Evolutionary conservation across 2,113 vertebrate genomes (phyloP).

Genomic region (Saiga tatarica): DNA sequence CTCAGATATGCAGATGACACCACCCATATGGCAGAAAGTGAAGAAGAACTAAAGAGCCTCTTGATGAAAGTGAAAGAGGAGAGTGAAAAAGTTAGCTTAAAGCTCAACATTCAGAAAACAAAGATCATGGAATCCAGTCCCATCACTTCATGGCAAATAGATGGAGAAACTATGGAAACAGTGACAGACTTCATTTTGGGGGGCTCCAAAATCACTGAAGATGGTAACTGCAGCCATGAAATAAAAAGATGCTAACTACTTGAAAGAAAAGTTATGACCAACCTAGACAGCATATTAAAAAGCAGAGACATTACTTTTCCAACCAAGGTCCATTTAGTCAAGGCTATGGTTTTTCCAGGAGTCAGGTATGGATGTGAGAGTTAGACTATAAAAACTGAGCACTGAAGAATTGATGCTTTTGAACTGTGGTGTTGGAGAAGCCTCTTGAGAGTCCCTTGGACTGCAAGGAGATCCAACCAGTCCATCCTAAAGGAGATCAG

Average conservation of each 20-base stretch:
- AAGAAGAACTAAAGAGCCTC: not conserved
- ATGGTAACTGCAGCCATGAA: not conserved
- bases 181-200: not conserved
- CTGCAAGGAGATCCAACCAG: not conserved
- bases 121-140: not conserved
- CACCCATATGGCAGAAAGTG: not conserved
- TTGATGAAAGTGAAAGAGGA: not conserved
- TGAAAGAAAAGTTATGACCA: not conserved
- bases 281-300: not conserved
- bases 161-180: not conserved
- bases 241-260: not conserved
- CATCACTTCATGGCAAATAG: not conserved
- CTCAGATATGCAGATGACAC: not conserved
- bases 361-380: not conserved
- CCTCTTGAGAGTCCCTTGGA: not conserved
- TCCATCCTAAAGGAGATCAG: not conserved
- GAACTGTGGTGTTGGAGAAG: not conserved
- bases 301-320: not conserved
- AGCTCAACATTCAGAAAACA: not conserved
- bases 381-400: not conserved
- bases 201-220: not conserved
- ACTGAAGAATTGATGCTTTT: not conserved
- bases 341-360: not conserved
- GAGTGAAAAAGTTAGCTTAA: not conserved
- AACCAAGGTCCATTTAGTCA: not conserved